These are phyloP conservation scores for Malthinus flaveolus DNA, from an alignment of 2,888 invertebrate species.

Conservation along the genomic window DNA sequence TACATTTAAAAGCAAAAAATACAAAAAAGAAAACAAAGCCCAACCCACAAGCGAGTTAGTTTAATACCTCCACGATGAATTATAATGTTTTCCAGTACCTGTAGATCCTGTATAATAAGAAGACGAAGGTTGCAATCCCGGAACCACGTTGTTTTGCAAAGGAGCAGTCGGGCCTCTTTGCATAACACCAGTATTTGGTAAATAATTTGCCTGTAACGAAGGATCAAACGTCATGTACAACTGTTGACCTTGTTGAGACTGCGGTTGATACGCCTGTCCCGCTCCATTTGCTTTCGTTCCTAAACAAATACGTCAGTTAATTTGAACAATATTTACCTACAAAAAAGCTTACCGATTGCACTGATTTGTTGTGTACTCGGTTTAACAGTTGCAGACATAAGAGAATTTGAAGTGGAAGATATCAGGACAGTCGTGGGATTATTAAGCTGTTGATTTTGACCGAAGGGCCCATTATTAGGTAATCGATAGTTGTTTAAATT, in stretches of 20 bases:
- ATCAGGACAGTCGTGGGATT: constrained; percentile 88
- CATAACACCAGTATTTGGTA: constrained; percentile 66
- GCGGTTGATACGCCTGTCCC: constrained; percentile 61
- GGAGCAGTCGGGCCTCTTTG: constrained; percentile 61
- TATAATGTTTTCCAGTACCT: constrained; percentile 49
- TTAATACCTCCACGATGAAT: constrained; percentile 28
- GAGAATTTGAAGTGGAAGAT: constrained; percentile 82
- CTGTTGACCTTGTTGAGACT: constrained; percentile 58
- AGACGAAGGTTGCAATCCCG: constrained; percentile 56
- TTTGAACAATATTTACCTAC: no score
- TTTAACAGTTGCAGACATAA: constrained; percentile 88
- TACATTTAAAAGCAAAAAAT: constrained; percentile 18
- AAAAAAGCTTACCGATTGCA: constrained; percentile 66
- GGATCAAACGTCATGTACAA: constrained; percentile 66
- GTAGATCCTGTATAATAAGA: constrained; percentile 59
- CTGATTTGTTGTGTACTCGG: constrained; percentile 81
- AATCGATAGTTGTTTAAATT: constrained; percentile 52
- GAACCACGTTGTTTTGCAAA: constrained; percentile 55
- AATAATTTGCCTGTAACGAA: constrained; percentile 61
- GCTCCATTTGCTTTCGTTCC: constrained; percentile 61
- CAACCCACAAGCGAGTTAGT: constrained; percentile 35
- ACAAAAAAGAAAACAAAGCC: constrained; percentile 20
- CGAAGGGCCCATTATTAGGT: constrained; percentile 67
- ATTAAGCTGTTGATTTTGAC: constrained; percentile 79
- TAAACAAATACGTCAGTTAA: constrained; percentile 21